Conservation (phyloP, 2,888 invertebrate genomes). For the Blastobasis lacticolella region DNA sequence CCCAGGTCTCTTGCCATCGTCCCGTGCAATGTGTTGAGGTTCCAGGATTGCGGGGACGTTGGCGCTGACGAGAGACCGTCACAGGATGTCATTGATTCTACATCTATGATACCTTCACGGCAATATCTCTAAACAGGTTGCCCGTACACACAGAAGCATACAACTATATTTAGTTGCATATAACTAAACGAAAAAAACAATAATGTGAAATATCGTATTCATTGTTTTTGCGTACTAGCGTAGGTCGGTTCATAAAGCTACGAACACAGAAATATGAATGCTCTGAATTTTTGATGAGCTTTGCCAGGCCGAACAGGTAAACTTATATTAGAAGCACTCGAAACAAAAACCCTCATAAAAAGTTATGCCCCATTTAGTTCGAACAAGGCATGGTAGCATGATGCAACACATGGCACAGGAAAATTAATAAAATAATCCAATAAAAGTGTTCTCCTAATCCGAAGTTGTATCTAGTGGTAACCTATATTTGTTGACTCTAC, state of each 20-base stretch:
- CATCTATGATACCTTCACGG: neutral
- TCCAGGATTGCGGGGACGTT: too few relatives aligned
- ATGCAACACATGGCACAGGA: conserved; percentile 63
- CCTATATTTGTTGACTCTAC: neutral
- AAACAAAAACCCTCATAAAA: conserved; percentile 58
- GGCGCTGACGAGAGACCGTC: too few relatives aligned
- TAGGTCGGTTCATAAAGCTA: neutral
- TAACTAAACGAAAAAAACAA: neutral
- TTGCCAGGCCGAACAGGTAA: conserved; percentile 13
- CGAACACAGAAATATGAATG: neutral
- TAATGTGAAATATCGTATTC: neutral
- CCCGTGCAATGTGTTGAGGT: too few relatives aligned
- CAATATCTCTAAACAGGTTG: neutral
- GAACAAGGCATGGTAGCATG: conserved; percentile 52
- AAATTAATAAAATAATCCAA: conserved; percentile 48
- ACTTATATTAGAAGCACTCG: conserved; percentile 38
- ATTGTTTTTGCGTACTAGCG: neutral
- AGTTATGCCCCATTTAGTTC: conserved; percentile 60
- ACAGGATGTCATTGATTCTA: too few relatives aligned
- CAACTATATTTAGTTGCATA: neutral
- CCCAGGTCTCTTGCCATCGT: too few relatives aligned
- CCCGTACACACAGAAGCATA: neutral
- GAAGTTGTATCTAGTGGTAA: too few relatives aligned
- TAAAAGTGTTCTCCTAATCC: neutral
- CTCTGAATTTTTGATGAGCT: conserved; percentile 5